phyloP scores from a whole-genome alignment of 2,113 vertebrate species.

The Microcebus murinus region DNA sequence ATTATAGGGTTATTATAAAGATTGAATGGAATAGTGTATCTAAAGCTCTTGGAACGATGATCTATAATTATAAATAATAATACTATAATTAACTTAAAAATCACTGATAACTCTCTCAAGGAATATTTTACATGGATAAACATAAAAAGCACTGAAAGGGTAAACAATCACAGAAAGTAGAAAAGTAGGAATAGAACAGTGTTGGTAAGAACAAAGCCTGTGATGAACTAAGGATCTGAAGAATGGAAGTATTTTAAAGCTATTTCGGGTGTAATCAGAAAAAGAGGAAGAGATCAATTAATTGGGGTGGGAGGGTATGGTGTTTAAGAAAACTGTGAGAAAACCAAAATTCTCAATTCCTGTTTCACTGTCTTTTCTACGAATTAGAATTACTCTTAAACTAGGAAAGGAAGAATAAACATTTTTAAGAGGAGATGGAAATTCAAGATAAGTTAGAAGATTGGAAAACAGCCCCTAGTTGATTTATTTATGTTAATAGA shows the following conservation, averaged over 20 bases:
- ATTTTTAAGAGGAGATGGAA: slow-evolving; percentile 29
- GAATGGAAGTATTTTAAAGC: neutral
- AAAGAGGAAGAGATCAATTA: neutral
- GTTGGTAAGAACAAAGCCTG: neutral
- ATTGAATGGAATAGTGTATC: neutral
- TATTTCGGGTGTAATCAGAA: neutral
- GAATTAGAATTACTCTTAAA: slow-evolving; percentile 25
- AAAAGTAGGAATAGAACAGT: neutral
- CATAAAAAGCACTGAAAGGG: neutral
- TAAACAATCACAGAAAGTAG: neutral
- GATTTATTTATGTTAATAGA: neutral
- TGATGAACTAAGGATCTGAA: neutral
- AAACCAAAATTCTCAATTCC: neutral
- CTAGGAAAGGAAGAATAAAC: neutral
- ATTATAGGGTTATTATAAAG: neutral
- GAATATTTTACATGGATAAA: neutral
- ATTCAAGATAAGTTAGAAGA: slow-evolving; percentile 15
- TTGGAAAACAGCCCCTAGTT: neutral
- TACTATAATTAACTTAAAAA: neutral
- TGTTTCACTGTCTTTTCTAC: neutral
- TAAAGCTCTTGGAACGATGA: neutral
- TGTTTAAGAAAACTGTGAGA: neutral
- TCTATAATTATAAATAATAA: neutral
- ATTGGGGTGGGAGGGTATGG: neutral
- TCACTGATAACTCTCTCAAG: neutral